phyloP scores from a whole-genome alignment of 2,797 vertebrate species.

The Limnodromus scolopaceus region DNA sequence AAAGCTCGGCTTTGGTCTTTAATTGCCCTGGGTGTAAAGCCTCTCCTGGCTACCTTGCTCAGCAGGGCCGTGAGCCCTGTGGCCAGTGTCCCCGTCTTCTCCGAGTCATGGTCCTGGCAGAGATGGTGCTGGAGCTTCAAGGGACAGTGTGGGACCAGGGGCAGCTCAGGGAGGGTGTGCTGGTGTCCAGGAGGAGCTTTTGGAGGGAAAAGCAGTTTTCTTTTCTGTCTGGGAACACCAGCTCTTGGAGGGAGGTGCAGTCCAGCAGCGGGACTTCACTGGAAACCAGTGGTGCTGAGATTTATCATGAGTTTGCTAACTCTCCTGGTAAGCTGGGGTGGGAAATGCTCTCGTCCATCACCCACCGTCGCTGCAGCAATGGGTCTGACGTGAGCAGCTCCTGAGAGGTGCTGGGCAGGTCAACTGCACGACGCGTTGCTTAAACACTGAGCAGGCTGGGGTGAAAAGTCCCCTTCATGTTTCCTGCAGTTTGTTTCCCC shows the following conservation, averaged over 20 bases:
- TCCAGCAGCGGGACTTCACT: neutral
- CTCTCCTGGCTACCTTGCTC: neutral
- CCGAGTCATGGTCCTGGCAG: neutral
- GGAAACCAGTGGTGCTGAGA: neutral
- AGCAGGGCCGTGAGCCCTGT: neutral
- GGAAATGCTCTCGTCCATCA: neutral
- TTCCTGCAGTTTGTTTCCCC: neutral
- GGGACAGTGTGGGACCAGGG: fast-evolving
- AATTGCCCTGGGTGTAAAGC: neutral
- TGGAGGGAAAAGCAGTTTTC: neutral
- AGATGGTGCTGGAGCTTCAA: neutral
- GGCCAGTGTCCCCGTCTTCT: neutral
- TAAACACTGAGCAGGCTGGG: fast-evolving
- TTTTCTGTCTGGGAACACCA: neutral
- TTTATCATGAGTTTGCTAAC: neutral
- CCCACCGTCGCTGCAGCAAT: fast-evolving
- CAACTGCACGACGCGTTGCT: fast-evolving
- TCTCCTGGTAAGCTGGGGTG: neutral
- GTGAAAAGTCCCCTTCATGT: neutral
- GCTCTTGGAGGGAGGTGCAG: neutral
- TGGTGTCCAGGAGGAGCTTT: neutral
- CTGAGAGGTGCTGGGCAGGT: neutral
- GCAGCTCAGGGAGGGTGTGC: too few species aligned
- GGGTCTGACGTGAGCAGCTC: neutral
- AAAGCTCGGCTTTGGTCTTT: neutral